Percentiles rank a stretch among this genome's conserved stretches.
Conservation (phyloP, 2,797 vertebrate species). For the Avahi laniger region DNA sequence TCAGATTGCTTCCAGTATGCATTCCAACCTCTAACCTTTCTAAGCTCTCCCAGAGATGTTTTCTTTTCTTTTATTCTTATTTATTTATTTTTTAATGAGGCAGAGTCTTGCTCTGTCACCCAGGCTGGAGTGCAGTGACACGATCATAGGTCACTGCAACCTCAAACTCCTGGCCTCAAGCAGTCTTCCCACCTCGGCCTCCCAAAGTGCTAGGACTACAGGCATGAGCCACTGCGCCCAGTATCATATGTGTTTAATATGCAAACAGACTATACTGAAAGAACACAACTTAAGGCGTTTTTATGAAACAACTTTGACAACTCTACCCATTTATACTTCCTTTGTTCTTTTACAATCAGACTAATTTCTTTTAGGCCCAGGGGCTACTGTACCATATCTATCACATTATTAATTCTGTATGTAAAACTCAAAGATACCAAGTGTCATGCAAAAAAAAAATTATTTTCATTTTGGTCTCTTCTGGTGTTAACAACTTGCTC, state of each 20-base stretch:
- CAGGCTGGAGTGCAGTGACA: background rate
- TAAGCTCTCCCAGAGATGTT: background rate
- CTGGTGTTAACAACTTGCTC: background rate
- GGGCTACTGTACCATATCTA: background rate
- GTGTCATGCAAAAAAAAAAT: background rate
- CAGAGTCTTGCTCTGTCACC: background rate
- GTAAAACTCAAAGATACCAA: background rate
- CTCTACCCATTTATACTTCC: background rate
- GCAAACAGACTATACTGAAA: background rate
- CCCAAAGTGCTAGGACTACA: background rate
- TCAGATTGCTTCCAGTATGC: background rate
- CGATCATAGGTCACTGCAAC: background rate
- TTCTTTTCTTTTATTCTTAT: background rate
- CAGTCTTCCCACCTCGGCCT: background rate
- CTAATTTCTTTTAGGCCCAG: background rate
- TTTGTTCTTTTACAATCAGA: background rate
- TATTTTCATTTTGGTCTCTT: background rate
- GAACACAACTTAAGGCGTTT: background rate
- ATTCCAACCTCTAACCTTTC: background rate
- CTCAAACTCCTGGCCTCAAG: background rate
- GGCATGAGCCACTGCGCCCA: fast-evolving
- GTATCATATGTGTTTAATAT: background rate
- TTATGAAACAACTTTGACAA: background rate
- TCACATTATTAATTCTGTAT: background rate
- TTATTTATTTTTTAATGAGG: too few species aligned